Evolutionary conservation across 2,113 vertebrate species (phyloP).

Genomic region (Prolemur simus): DNA sequence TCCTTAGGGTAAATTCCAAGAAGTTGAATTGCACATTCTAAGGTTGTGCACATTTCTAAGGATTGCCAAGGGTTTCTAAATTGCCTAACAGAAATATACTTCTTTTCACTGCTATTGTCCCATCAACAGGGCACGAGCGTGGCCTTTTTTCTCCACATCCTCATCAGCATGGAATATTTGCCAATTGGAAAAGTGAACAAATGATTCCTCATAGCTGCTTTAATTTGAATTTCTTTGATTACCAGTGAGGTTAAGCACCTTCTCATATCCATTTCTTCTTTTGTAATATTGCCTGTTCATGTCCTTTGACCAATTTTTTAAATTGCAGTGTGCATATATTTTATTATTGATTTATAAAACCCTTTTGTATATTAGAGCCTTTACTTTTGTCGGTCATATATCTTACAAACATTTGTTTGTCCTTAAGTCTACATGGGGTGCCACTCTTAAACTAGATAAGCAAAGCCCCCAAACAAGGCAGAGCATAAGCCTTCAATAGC

Average conservation of each 20-base stretch:
- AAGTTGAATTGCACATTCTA: neutral
- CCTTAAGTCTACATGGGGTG: neutral
- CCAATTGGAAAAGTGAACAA: slow-evolving; percentile 23
- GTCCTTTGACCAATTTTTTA: slow-evolving; percentile 61
- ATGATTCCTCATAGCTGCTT: slow-evolving; percentile 17
- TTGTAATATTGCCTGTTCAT: slow-evolving; percentile 59
- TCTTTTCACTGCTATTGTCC: neutral
- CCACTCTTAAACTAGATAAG: neutral
- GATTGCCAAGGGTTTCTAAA: slow-evolving; percentile 31
- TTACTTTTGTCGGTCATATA: slow-evolving; percentile 1
- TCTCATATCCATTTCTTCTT: slow-evolving; percentile 53
- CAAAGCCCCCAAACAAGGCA: neutral
- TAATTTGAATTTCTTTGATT: slow-evolving; percentile 73
- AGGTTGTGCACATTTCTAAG: slow-evolving; percentile 33
- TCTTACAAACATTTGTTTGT: neutral
- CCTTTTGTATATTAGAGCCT: slow-evolving; percentile 18
- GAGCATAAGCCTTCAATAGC: neutral
- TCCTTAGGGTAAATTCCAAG: slow-evolving; percentile 44
- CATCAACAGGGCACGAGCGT: neutral
- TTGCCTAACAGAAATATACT: slow-evolving; percentile 12
- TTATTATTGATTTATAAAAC: slow-evolving; percentile 56
- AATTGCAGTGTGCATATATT: slow-evolving; percentile 50
- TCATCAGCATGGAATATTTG: slow-evolving; percentile 1
- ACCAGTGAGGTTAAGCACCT: slow-evolving; percentile 55
- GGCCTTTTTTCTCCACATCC: neutral